These are phyloP conservation scores for Hydrolagus affinis DNA, from an alignment of 2,113 vertebrate species.

Conservation along the genomic window DNA sequence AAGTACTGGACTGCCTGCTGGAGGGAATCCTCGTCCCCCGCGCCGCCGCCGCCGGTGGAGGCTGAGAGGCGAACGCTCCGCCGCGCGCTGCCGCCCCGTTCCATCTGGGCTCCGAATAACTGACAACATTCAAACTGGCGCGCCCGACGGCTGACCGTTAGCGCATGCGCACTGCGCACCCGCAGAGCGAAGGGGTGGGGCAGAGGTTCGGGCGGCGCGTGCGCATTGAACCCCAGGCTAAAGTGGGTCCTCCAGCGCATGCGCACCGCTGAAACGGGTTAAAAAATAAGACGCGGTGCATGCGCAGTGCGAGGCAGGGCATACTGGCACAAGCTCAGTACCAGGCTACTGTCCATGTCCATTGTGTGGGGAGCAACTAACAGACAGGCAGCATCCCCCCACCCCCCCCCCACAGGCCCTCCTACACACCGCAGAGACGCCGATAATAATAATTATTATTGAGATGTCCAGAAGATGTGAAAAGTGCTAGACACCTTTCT, in stretches of 20 bases:
- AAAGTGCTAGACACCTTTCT: too few relatives aligned
- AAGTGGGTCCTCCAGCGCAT: not conserved
- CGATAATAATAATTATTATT: too few relatives aligned
- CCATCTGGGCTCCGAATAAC: not conserved
- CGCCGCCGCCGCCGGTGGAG: not conserved
- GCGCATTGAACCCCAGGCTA: not conserved
- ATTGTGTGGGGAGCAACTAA: too few relatives aligned
- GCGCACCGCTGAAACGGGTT: too few relatives aligned
- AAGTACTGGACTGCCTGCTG: constrained; percentile 13
- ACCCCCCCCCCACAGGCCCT: too few relatives aligned
- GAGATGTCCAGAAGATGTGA: too few relatives aligned
- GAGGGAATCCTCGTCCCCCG: not conserved
- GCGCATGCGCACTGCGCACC: not conserved
- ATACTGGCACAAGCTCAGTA: too few relatives aligned
- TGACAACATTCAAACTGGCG: not conserved
- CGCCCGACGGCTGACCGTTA: not conserved
- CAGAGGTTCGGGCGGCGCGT: not conserved
- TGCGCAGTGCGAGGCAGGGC: too few relatives aligned
- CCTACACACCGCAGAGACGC: too few relatives aligned
- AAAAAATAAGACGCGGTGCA: too few relatives aligned
- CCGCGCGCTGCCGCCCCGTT: not conserved
- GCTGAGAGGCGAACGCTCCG: not conserved
- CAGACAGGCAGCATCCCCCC: too few relatives aligned
- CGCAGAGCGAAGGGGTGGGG: not conserved
- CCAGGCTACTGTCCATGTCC: too few relatives aligned